Percentiles rank a stretch among this genome's conserved stretches.
These are phyloP conservation scores for Drosophila takahashii DNA, from an alignment of 1,140 invertebrate species.

Conservation along the genomic window DNA sequence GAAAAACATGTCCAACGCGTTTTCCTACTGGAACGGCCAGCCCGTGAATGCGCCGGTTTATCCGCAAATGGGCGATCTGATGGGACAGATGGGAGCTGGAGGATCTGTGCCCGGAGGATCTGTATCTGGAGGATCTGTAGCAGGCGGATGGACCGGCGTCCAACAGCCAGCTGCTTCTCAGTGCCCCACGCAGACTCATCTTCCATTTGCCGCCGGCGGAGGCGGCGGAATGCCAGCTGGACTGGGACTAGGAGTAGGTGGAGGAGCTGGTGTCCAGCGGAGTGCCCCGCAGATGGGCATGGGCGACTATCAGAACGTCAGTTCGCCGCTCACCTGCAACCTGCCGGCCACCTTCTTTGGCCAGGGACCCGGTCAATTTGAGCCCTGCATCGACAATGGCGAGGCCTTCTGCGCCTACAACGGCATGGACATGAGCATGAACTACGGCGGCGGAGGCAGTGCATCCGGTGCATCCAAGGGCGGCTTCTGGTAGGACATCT, in stretches of 20 bases:
- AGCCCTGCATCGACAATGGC: constrained; percentile 17
- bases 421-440: constrained; percentile 23
- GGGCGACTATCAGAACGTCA: constrained; percentile 23
- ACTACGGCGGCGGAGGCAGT: constrained; percentile 1
- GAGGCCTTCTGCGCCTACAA: constrained; percentile 36
- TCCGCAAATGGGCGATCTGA: constrained; percentile 39
- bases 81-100: constrained; percentile 7
- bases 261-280: background rate
- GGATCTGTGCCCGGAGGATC: background rate
- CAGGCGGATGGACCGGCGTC: background rate
- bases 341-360: constrained; percentile 25
- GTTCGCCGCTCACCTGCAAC: constrained; percentile 26
- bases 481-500: constrained; percentile 10
- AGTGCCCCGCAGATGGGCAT: constrained; percentile 23
- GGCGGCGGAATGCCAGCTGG: background rate
- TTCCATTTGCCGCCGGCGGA: background rate
- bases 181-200: background rate
- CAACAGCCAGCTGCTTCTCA: background rate
- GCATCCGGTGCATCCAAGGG: constrained; percentile 29
- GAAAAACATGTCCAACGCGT: constrained; percentile 31
- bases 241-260: background rate
- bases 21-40: constrained; percentile 49
- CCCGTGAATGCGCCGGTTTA: constrained; percentile 31
- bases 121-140: background rate
- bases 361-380: constrained; percentile 9